Base-by-base conservation (phyloP, 2,797 vertebrate genomes). In the Pelodytes ibericus region DNA sequence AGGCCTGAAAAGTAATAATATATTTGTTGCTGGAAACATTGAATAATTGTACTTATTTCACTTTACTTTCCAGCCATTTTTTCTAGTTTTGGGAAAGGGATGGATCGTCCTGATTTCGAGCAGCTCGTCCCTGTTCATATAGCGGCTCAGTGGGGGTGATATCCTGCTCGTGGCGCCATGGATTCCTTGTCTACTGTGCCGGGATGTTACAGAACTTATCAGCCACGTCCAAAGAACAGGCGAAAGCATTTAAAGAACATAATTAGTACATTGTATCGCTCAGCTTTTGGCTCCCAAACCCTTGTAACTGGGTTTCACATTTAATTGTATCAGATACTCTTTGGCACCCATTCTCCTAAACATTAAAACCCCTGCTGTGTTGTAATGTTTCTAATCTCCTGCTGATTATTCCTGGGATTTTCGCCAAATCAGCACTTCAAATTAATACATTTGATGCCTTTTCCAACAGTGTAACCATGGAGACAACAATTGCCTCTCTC, bases 371-470 rank as follows among this genome's bases (percentile, higher is more conserved):
- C 87, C 88, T 60, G 86, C 88, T 88, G 87, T 77, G 81, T 76
- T 81, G 83, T 89, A 88, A 89, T 86, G 86, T 80, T 83, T 87
- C 85, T 89, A 86, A 90, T 91, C 88, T 88, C 87, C 85, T 84
- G 85, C 83, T 86, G 84, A 87, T 88, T 71, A 83, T 87, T 90
- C 87, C 87, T 83, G 85, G 90, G 86, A 85, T 83, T 83, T 74
- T 85, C 73, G 80, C 87, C 85, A 87, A 86, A 87, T 81, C 83
- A 89, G 86, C 80, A 69, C 83, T 87, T 84, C 85, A 85, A 86
- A 89, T 90, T 88, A 89, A 87, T 90, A 83, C 78, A 75, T 82
- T 83, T n/a, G 76, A 81, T 2, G 2, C 74, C 1, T 81, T 80
- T 61, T 70, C 0, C 49, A 74, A 27, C 3, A 0, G 63, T 53